These are phyloP conservation scores for Oreocharis arfaki DNA, from an alignment of 2,113 vertebrate species.

Conservation along the genomic window DNA sequence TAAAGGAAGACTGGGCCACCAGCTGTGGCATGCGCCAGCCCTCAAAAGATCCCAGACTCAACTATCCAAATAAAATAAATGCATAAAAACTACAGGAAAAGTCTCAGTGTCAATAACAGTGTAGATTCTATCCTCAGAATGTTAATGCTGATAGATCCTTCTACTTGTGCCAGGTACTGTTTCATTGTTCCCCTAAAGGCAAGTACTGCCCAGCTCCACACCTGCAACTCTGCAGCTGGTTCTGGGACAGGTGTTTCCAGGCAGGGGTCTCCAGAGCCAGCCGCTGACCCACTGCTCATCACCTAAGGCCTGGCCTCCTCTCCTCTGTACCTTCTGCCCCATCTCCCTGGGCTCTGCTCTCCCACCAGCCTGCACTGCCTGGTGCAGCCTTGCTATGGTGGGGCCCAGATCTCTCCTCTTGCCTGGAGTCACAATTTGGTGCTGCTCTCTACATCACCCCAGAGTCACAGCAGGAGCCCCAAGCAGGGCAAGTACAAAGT, in stretches of 20 bases:
- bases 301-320: neutral
- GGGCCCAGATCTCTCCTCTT: neutral
- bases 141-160: neutral
- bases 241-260: neutral
- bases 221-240: neutral
- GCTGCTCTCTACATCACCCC: neutral
- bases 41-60: neutral
- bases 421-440: neutral
- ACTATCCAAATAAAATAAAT: neutral
- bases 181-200: neutral
- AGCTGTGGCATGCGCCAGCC: neutral
- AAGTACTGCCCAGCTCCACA: neutral
- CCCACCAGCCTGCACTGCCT: neutral
- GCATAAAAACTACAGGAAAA: neutral
- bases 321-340: neutral
- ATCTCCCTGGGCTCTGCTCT: neutral
- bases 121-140: neutral
- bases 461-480: neutral
- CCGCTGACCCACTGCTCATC: neutral
- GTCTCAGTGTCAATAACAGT: neutral
- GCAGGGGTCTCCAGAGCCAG: neutral
- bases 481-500: neutral
- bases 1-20: neutral
- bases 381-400: neutral
- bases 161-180: neutral